Percentiles rank a stretch among this genome's conserved stretches.
phyloP scores from a whole-genome alignment of 2,113 vertebrate species.

The Rhegmatorhina hoffmannsi region DNA sequence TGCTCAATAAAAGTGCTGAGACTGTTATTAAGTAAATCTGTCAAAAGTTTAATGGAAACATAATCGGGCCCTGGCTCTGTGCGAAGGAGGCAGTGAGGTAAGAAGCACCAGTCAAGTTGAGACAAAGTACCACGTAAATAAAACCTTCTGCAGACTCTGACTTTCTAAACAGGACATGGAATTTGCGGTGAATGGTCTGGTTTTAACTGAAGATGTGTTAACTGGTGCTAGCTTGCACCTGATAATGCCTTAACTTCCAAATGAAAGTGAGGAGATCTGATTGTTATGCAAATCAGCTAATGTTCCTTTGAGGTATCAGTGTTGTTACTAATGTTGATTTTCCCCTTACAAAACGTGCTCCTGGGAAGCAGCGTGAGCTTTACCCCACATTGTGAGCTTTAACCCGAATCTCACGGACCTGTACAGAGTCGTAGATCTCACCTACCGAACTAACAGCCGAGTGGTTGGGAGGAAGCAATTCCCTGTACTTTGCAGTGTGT shows the following conservation, averaged over 20 bases:
- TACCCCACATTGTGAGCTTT: background rate
- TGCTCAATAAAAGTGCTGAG: slow-evolving; percentile 88
- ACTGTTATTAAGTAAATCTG: slow-evolving; percentile 85
- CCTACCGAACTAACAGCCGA: slow-evolving; percentile 23
- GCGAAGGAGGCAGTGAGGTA: slow-evolving; percentile 68
- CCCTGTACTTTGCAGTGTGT: slow-evolving; percentile 28
- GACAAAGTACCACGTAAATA: slow-evolving; percentile 60
- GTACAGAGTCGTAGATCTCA: slow-evolving; percentile 54
- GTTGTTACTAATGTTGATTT: slow-evolving; percentile 61
- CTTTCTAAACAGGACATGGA: slow-evolving; percentile 51
- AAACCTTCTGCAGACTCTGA: slow-evolving; percentile 68
- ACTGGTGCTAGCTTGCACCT: slow-evolving; percentile 63
- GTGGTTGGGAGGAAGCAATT: background rate
- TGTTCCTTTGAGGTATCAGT: slow-evolving; percentile 55
- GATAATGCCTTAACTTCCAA: slow-evolving; percentile 69
- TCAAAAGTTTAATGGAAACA: slow-evolving; percentile 79
- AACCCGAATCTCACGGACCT: slow-evolving; percentile 43
- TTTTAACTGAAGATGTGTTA: slow-evolving; percentile 57
- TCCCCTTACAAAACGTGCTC: background rate
- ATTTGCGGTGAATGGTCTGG: slow-evolving; percentile 65
- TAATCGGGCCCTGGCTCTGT: slow-evolving; percentile 70
- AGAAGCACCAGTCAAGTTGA: slow-evolving; percentile 78
- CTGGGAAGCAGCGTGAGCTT: slow-evolving; percentile 5
- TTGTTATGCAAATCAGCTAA: slow-evolving; percentile 66
- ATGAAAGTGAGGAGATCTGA: slow-evolving; percentile 63